Evolutionary conservation across 2,797 vertebrate genomes (phyloP), one percentile per base, ranked within the genome.

Genomic region (Sebastes paucispinis): DNA sequence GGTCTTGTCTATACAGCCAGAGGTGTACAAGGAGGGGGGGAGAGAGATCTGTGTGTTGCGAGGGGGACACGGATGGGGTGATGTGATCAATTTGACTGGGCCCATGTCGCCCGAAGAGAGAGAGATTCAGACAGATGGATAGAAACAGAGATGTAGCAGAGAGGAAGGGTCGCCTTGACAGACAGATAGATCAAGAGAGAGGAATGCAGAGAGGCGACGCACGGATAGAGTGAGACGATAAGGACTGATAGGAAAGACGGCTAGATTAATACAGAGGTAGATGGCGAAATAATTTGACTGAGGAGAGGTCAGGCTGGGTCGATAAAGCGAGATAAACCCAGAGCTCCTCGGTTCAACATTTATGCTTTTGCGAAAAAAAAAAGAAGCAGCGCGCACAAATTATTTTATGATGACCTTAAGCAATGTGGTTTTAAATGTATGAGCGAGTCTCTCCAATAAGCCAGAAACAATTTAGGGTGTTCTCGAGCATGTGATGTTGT

Each of bases 11-110:
- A 29, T 75, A 66, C 74, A 83, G 83, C 89, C 80, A 86, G 88
- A 77, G 86, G 91, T 89, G 77, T 88, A 90, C 90, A 89, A 60
- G 82, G 59, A 79, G 73, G 29, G 74, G 57, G 50, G 32, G 75
- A 9, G 32, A 64, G 73, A 68, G 73, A 83, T 66, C 10, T 73
- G 57, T 52, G 62, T 78, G 77, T 75, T 72, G 36, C 8, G 5
- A 72, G 32, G 69, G 75, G 69, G 75, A 77, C 65, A 68, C 5
- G 69, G 75, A 70, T 5, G 73, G 68, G 55, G 27, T 87, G 89
- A 88, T 72, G 80, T 93, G 92, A 93, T 93, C 81, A 80, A 92
- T 93, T 71, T 87, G 84, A 88, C 88, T 81, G 78, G 80, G 77
- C 59, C 62, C 8, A 4, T 58, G 75, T 92, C 85, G 87, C 89